Conservation (phyloP, 2,113 vertebrate species). For the Trematomus loennbergii region DNA sequence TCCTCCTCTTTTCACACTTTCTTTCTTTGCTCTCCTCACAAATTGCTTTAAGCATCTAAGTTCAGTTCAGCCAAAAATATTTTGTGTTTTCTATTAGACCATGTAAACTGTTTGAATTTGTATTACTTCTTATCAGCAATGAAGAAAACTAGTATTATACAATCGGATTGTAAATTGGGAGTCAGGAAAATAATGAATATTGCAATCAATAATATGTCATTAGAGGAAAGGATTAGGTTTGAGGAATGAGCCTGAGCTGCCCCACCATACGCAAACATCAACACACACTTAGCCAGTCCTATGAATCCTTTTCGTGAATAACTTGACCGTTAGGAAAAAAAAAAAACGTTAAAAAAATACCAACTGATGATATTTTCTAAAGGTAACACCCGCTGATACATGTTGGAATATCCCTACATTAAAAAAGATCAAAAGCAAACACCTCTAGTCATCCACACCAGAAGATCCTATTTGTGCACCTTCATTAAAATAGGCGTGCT, state of each 20-base stretch:
- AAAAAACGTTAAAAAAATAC: too few relatives aligned
- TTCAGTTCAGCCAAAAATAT: background rate
- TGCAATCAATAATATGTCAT: constrained; percentile 23
- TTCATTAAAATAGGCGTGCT: constrained; percentile 69
- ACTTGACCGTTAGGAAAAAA: background rate
- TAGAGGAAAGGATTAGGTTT: background rate
- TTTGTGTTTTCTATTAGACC: constrained; percentile 20
- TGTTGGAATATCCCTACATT: constrained; percentile 5
- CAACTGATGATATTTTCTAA: background rate
- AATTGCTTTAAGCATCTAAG: background rate
- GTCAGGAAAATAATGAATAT: background rate
- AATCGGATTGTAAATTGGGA: constrained; percentile 1
- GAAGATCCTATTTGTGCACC: constrained; percentile 59
- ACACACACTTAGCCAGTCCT: background rate
- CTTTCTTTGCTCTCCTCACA: background rate
- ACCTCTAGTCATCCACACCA: constrained; percentile 27
- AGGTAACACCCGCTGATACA: constrained; percentile 12
- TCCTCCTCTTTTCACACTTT: background rate
- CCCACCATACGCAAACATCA: background rate
- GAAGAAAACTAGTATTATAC: background rate
- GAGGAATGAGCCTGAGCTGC: background rate
- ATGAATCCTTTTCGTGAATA: constrained; percentile 23
- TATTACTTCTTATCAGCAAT: constrained; percentile 17
- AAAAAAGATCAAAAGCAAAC: constrained; percentile 65
- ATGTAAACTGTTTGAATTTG: constrained; percentile 6